These are phyloP conservation scores for Rhegmatorhina hoffmannsi DNA, from an alignment of 2,113 vertebrate genomes.

Conservation along the genomic window DNA sequence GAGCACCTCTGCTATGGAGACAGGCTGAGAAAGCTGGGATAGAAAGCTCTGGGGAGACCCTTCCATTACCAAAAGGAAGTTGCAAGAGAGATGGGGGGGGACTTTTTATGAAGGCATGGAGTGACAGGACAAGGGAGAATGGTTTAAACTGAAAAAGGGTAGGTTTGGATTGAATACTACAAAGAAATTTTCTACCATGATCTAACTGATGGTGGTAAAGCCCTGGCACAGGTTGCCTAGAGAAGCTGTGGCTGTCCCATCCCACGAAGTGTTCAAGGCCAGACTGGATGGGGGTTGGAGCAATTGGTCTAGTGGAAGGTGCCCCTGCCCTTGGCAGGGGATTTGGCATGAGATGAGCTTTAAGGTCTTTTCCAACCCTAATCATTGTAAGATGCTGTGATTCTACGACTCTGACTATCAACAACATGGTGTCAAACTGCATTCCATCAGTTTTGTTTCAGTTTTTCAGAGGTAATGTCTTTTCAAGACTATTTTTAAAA, in stretches of 20 bases:
- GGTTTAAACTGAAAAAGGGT: background rate
- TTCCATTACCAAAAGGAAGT: background rate
- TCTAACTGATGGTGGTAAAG: rapidly evolving
- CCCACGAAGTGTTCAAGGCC: background rate
- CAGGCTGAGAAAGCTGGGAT: background rate
- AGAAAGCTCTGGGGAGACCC: background rate
- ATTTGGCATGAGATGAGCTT: background rate
- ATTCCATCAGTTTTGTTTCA: background rate
- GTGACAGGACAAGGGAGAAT: background rate
- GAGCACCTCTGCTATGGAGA: background rate
- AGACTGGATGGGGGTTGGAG: rapidly evolving
- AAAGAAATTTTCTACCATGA: background rate
- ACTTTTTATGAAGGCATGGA: background rate
- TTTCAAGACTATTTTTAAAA: slow-evolving; percentile 35
- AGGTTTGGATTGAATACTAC: rapidly evolving
- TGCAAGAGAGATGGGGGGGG: background rate
- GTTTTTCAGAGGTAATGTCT: slow-evolving; percentile 8
- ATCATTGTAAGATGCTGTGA: background rate
- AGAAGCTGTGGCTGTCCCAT: background rate
- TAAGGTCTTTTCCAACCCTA: background rate
- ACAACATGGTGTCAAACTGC: background rate
- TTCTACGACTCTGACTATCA: background rate
- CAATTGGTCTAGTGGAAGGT: rapidly evolving
- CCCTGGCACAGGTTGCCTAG: background rate
- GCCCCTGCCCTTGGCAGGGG: background rate